Evolutionary conservation across 2,888 invertebrate species (phyloP).

Genomic region (Elysia crispata): DNA sequence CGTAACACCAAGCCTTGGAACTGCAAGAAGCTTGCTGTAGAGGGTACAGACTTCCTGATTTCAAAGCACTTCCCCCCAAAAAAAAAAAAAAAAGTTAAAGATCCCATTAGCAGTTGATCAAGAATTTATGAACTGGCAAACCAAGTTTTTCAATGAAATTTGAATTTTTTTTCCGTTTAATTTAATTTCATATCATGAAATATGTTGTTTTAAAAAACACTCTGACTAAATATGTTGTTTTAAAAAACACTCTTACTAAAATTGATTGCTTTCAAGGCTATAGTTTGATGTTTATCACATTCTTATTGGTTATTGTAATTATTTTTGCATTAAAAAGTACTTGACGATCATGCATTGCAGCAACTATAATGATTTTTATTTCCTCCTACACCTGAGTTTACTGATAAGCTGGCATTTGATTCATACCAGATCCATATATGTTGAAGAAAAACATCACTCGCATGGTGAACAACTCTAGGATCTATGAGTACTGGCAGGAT

Average conservation of each 20-base stretch:
- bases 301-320: too few species aligned
- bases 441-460: slow-evolving; percentile 78
- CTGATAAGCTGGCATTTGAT: background rate
- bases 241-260: too few species aligned
- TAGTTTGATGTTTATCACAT: too few species aligned
- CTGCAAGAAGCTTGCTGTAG: slow-evolving; percentile 80
- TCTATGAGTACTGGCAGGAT: slow-evolving; percentile 79
- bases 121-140: background rate
- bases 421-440: slow-evolving; percentile 78
- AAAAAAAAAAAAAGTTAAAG: background rate
- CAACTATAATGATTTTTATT: background rate
- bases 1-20: slow-evolving; percentile 81
- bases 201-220: too few species aligned
- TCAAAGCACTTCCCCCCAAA: background rate
- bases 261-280: too few species aligned
- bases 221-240: too few species aligned
- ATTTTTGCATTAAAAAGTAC: too few species aligned
- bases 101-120: background rate
- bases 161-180: too few species aligned
- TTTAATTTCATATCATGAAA: too few species aligned
- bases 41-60: slow-evolving; percentile 75
- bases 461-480: slow-evolving; percentile 76
- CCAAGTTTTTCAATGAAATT: background rate
- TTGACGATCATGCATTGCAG: background rate
- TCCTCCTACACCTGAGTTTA: background rate